Evolutionary conservation across 2,113 vertebrate species (phyloP).

Genomic region (Prietella phreatophila): DNA sequence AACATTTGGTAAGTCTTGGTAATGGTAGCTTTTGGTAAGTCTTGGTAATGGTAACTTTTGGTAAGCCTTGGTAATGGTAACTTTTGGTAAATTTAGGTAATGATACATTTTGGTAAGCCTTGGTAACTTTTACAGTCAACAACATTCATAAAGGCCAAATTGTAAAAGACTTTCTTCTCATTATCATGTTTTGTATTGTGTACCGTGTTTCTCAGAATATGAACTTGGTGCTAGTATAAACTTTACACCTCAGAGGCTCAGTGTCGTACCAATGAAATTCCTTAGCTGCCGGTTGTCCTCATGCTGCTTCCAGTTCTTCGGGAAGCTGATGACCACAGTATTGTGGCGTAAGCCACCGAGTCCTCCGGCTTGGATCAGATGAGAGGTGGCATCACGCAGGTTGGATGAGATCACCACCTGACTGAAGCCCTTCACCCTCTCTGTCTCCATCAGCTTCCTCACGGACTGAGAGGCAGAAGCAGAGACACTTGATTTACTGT

Average conservation of each 20-base stretch:
- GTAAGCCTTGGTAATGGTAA: too few species aligned
- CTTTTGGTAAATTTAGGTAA: too few species aligned
- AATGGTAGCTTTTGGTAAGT: too few species aligned
- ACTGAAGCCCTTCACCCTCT: constrained; percentile 96
- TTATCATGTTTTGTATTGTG: not conserved
- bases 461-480: constrained; percentile 75
- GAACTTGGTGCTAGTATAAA: not conserved
- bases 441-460: constrained; percentile 89
- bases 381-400: constrained; percentile 90
- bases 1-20: too few species aligned
- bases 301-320: constrained; percentile 90
- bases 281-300: constrained; percentile 87
- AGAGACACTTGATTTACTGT: not conserved
- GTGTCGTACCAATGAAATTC: constrained; percentile 87
- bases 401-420: constrained; percentile 95
- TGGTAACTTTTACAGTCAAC: not conserved
- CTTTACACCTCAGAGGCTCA: not conserved
- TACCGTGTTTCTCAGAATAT: not conserved
- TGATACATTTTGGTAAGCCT: too few species aligned
- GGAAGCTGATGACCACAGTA: constrained; percentile 92
- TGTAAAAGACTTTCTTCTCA: not conserved
- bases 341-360: constrained; percentile 96
- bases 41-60: too few species aligned
- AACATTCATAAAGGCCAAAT: not conserved
- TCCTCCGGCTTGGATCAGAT: constrained; percentile 92